A percentile compares a stretch with the other conserved stretches of the same genome.
These are phyloP conservation scores for Corvus moneduloides DNA, from an alignment of 2,113 vertebrate species.

Conservation along the genomic window DNA sequence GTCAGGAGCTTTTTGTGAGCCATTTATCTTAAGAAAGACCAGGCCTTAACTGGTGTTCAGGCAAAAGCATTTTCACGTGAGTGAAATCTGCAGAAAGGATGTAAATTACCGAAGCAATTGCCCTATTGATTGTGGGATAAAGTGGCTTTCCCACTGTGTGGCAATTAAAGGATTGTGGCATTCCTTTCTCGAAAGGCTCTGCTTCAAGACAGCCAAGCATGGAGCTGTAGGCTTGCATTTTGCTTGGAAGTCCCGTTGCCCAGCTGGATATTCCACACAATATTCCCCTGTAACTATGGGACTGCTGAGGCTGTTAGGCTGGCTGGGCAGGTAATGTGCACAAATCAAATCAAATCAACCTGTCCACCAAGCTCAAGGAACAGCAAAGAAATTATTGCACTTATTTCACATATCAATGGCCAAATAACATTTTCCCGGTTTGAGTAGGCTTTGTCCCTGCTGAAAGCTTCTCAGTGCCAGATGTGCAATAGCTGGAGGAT, in stretches of 20 bases:
- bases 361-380: neutral
- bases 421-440: neutral
- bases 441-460: neutral
- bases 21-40: neutral
- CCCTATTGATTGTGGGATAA: neutral
- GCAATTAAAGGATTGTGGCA: slow-evolving; percentile 19
- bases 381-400: neutral
- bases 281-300: neutral
- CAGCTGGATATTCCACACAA: neutral
- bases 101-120: neutral
- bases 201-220: neutral
- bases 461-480: neutral
- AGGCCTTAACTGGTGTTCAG: neutral
- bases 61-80: neutral
- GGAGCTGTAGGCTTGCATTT: neutral
- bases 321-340: neutral
- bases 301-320: neutral
- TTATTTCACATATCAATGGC: neutral
- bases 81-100: neutral
- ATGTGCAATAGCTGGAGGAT: neutral
- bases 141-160: neutral
- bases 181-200: neutral
- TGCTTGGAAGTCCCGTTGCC: neutral
- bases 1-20: neutral
- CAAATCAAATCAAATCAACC: neutral